These are phyloP conservation scores for Xanthorhoe spadicearia DNA, from an alignment of 2,888 invertebrate genomes.

Conservation along the genomic window DNA sequence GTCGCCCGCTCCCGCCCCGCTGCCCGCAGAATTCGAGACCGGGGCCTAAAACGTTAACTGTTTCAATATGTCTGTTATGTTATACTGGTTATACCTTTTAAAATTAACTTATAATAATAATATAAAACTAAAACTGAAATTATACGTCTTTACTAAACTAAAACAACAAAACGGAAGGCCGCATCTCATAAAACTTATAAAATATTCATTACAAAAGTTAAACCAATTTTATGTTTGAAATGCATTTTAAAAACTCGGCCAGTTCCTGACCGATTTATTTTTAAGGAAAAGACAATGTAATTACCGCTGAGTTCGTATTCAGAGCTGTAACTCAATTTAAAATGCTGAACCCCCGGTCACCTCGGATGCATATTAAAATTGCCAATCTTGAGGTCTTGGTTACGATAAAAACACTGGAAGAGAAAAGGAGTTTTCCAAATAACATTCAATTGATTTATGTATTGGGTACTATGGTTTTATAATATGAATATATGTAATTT, in stretches of 20 bases:
- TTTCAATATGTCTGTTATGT: no score
- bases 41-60: no score
- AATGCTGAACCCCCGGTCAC: conserved; percentile 75
- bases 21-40: no score
- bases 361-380: conserved; percentile 79
- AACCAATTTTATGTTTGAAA: conserved; percentile 22
- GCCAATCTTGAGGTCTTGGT: conserved; percentile 57
- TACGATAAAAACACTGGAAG: conserved; percentile 48
- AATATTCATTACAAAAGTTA: conserved; percentile 26
- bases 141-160: no score
- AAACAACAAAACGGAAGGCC: background rate
- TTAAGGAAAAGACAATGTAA: conserved; percentile 53
- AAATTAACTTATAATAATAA: no score
- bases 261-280: conserved; percentile 31
- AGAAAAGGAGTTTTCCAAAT: conserved; percentile 4
- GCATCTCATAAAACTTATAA: background rate
- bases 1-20: no score
- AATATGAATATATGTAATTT: no score
- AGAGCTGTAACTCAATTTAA: conserved; percentile 72
- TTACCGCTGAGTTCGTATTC: conserved; percentile 71
- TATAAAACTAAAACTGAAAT: background rate
- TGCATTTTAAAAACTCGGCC: conserved; percentile 30
- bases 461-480: no score
- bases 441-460: no score
- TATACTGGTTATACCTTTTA: no score